A percentile compares a stretch with the other conserved stretches of the same genome.
Conservation (phyloP, 2,888 invertebrate genomes). For the Himalopsyche kuldschensis region DNA sequence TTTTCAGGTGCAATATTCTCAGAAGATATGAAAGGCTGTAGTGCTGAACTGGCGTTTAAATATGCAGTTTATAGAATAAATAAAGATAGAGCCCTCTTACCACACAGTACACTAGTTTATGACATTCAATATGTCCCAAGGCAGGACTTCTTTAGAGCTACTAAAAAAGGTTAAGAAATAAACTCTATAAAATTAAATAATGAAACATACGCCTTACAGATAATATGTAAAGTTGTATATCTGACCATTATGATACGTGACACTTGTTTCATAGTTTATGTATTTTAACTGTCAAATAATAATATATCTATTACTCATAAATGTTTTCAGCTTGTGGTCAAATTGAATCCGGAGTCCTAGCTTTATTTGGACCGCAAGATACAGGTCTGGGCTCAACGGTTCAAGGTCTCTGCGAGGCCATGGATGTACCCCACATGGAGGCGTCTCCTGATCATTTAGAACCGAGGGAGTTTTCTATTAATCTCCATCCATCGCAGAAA, state of each 20-base stretch:
- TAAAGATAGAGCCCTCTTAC: constrained; percentile 79
- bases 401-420: constrained; percentile 83
- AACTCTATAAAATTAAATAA: too few species aligned
- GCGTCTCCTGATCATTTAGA: constrained; percentile 46
- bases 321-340: constrained; percentile 74
- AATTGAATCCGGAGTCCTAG: constrained; percentile 82
- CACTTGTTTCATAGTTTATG: constrained; percentile 8
- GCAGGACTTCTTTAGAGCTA: constrained; percentile 88
- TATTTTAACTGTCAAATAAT: too few species aligned
- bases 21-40: constrained; percentile 84
- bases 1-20: constrained; percentile 88
- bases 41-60: constrained; percentile 88
- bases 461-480: constrained; percentile 78
- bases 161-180: constrained; percentile 77
- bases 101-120: constrained; percentile 87
- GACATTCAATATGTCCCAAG: constrained; percentile 88
- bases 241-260: too few species aligned
- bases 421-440: constrained; percentile 90
- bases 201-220: neutral
- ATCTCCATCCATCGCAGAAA: constrained; percentile 83
- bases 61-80: constrained; percentile 94
- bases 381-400: constrained; percentile 80
- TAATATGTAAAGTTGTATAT: too few species aligned
- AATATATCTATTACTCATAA: neutral
- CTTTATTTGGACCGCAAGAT: constrained; percentile 86